Conservation (phyloP, 2,888 invertebrate species). For the Hydroisotoma schaefferi region DNA sequence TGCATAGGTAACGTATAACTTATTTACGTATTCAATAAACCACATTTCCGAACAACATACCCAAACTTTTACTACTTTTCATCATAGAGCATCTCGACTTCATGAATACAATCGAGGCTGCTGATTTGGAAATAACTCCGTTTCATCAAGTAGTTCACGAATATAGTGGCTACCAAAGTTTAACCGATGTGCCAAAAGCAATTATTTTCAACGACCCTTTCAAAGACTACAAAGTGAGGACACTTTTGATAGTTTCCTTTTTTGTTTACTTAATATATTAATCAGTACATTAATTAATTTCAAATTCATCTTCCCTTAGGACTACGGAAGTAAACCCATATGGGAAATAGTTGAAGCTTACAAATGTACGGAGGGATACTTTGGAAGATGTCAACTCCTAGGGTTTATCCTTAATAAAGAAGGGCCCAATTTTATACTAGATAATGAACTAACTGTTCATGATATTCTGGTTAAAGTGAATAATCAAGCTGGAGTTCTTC, state of each 20-base stretch:
- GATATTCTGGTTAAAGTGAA: conserved; percentile 70
- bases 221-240: conserved; percentile 54
- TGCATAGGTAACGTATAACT: conserved; percentile 67
- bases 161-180: conserved; percentile 90
- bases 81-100: conserved; percentile 90
- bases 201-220: conserved; percentile 66
- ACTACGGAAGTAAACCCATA: conserved; percentile 64
- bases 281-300: neutral
- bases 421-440: conserved; percentile 64
- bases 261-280: neutral
- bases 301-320: conserved; percentile 3
- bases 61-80: conserved; percentile 11
- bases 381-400: conserved; percentile 76
- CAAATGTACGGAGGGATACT: conserved; percentile 67
- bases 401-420: conserved; percentile 76
- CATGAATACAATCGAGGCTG: conserved; percentile 71
- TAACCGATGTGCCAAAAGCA: conserved; percentile 88
- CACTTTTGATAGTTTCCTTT: neutral
- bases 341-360: conserved; percentile 72
- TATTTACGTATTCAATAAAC: conserved; percentile 54
- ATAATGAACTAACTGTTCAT: conserved; percentile 56
- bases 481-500: conserved; percentile 75
- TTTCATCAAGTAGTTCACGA: conserved; percentile 87
- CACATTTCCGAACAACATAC: conserved; percentile 69
- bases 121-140: conserved; percentile 71